phyloP scores from a whole-genome alignment of 2,888 invertebrate genomes.

The Trichopoda pennipes region DNA sequence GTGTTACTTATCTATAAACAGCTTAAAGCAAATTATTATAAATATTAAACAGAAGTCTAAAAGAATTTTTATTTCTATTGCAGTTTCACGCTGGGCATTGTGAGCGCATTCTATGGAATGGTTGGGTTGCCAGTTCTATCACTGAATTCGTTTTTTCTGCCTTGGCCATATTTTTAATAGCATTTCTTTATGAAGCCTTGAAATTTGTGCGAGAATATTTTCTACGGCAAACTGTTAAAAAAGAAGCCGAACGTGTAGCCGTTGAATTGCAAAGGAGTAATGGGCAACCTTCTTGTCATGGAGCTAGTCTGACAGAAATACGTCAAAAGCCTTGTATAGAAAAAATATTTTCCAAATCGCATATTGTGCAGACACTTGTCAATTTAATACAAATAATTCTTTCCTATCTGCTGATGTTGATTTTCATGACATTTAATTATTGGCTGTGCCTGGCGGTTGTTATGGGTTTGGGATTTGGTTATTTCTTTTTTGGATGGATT shows the following conservation, averaged over 20 bases:
- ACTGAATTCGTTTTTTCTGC: conserved; percentile 93
- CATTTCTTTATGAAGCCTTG: conserved; percentile 96
- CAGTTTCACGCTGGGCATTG: conserved; percentile 90
- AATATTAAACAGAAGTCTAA: too few relatives aligned
- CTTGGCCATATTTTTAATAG: conserved; percentile 92
- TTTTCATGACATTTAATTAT: conserved; percentile 80
- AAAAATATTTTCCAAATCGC: conserved; percentile 73
- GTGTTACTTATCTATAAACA: too few relatives aligned
- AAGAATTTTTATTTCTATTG: background rate
- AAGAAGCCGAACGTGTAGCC: conserved; percentile 71
- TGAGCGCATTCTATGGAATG: conserved; percentile 89
- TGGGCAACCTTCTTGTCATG: conserved; percentile 43
- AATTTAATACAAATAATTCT: conserved; percentile 77
- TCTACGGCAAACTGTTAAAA: conserved; percentile 71
- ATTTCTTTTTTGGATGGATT: conserved; percentile 80
- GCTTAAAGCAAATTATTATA: too few relatives aligned
- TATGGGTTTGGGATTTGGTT: conserved; percentile 77
- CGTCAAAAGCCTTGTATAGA: conserved; percentile 70
- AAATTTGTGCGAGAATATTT: conserved; percentile 87
- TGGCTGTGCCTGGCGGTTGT: conserved; percentile 79
- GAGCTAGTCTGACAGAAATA: conserved; percentile 72
- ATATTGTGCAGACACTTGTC: conserved; percentile 76
- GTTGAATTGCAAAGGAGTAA: conserved; percentile 71
- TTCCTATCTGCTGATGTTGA: conserved; percentile 79
- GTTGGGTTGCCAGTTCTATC: conserved; percentile 88